These are phyloP conservation scores for Merodon equestris DNA, from an alignment of 2,888 invertebrate genomes.

Conservation along the genomic window DNA sequence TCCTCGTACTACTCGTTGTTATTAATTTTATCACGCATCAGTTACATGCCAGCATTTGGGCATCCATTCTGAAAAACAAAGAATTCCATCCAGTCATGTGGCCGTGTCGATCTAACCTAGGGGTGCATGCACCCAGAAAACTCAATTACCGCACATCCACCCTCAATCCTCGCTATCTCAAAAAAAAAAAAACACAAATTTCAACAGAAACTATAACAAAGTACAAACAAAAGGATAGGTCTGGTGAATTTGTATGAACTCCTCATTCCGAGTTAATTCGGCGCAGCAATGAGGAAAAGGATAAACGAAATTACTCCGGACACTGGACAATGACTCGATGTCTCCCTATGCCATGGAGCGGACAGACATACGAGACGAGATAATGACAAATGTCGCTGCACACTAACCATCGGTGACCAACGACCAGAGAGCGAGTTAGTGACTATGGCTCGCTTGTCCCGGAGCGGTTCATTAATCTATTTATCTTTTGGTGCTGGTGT, in stretches of 20 bases:
- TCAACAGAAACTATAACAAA: constrained; percentile 2
- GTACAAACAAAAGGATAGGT: constrained; percentile 46
- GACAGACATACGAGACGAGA: constrained; percentile 43
- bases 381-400: constrained; percentile 33
- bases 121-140: constrained; percentile 62
- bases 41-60: constrained; percentile 57
- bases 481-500: constrained; percentile 17
- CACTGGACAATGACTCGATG: constrained; percentile 44
- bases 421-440: background rate
- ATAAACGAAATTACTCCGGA: constrained; percentile 33
- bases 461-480: constrained; percentile 49
- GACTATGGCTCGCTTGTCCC: background rate
- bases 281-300: background rate
- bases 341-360: constrained; percentile 12
- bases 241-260: constrained; percentile 51
- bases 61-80: constrained; percentile 54
- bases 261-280: constrained; percentile 18
- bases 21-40: constrained; percentile 68
- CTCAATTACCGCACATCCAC: constrained; percentile 60
- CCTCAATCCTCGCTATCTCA: constrained; percentile 10
- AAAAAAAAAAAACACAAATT: background rate
- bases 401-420: background rate
- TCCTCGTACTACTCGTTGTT: constrained; percentile 36
- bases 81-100: constrained; percentile 56
- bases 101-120: constrained; percentile 31